Evolutionary conservation across 2,888 invertebrate genomes (phyloP).

Genomic region (Poecilobothrus nobilitatus): DNA sequence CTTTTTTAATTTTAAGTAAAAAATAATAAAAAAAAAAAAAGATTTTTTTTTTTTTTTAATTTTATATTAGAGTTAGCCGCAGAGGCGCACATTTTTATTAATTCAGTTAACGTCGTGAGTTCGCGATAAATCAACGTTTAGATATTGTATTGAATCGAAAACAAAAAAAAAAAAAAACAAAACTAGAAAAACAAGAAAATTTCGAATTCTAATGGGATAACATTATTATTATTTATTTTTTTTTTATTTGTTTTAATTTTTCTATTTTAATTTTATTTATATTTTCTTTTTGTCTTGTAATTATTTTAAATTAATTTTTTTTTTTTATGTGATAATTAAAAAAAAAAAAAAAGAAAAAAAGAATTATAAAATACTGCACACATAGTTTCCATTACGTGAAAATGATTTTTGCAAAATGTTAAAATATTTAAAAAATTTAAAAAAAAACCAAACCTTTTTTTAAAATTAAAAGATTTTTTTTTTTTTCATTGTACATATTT

Average conservation of each 20-base stretch:
- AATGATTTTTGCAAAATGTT: neutral
- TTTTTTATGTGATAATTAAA: too few relatives aligned
- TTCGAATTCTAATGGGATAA: too few relatives aligned
- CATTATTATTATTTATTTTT: neutral
- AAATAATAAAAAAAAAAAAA: neutral
- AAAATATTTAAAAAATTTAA: neutral
- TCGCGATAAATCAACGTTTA: constrained; percentile 4
- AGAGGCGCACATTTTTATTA: constrained; percentile 4
- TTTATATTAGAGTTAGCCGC: neutral
- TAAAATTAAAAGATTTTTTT: too few relatives aligned
- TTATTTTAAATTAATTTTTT: neutral
- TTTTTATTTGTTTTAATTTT: neutral
- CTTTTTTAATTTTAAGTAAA: neutral
- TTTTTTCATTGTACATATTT: too few relatives aligned
- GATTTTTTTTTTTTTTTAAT: neutral
- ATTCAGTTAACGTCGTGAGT: constrained; percentile 1
- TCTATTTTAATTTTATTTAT: neutral
- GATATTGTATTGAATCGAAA: too few relatives aligned
- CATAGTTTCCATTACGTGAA: too few relatives aligned
- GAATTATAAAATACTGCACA: too few relatives aligned
- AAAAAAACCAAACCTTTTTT: too few relatives aligned
- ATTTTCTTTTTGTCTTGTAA: neutral
- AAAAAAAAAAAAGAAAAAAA: too few relatives aligned
- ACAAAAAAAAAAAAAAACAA: neutral
- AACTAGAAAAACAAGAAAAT: neutral